Conservation (phyloP, 1,140 invertebrate species). For the Microplitis demolitor region DNA sequence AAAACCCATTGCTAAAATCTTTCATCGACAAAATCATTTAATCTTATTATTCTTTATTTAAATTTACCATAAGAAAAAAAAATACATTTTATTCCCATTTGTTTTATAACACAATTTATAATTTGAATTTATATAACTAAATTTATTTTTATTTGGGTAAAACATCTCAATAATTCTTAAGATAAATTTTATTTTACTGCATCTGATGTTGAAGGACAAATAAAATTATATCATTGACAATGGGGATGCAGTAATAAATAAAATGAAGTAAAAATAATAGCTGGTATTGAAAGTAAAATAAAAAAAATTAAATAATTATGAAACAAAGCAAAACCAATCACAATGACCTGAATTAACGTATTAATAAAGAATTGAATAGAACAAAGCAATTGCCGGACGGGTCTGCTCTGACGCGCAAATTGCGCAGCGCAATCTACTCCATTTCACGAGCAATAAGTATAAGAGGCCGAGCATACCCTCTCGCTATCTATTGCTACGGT, state of each 20-base stretch:
- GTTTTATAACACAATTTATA: too few relatives aligned
- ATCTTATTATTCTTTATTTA: neutral
- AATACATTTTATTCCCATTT: neutral
- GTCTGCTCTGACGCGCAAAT: conserved; percentile 6
- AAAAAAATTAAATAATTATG: neutral
- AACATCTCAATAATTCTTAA: too few relatives aligned
- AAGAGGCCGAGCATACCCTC: neutral
- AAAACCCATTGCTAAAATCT: too few relatives aligned
- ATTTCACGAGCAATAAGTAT: conserved; percentile 7
- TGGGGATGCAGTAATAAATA: too few relatives aligned
- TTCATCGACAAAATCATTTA: neutral
- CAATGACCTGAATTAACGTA: neutral
- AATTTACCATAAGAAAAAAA: neutral
- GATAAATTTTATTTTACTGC: too few relatives aligned
- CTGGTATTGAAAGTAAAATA: neutral
- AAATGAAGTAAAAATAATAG: neutral
- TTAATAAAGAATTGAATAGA: conserved; percentile 14
- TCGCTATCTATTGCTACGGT: neutral
- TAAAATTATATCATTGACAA: too few relatives aligned
- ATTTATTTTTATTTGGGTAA: too few relatives aligned
- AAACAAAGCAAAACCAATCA: neutral
- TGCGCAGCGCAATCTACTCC: conserved; percentile 19
- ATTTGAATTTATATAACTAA: too few relatives aligned
- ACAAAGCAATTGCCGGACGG: conserved; percentile 13
- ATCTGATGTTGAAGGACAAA: too few relatives aligned